Conservation (phyloP, 2,113 vertebrate species). For the Tetrao urogallus region DNA sequence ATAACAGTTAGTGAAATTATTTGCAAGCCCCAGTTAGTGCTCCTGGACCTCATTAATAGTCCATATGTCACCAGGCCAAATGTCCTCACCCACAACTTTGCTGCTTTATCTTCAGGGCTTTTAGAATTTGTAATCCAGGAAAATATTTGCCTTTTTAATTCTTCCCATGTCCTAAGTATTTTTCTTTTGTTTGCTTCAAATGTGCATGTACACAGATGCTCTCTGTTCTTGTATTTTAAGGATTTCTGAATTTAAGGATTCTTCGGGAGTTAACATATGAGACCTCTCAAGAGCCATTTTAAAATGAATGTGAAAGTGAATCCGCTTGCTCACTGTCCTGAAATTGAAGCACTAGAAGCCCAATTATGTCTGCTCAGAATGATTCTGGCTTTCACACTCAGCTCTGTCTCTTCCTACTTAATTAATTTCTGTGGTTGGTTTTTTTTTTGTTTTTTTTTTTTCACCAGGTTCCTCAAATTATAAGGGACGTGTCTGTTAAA, state of each 20-base stretch:
- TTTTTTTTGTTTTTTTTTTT: accelerated
- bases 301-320: background rate
- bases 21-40: constrained; percentile 8
- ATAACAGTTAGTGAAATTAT: constrained; percentile 42
- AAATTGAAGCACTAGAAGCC: background rate
- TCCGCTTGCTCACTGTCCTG: accelerated
- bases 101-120: background rate
- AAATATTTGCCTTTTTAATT: background rate
- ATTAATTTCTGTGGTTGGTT: background rate
- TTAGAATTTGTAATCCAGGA: background rate
- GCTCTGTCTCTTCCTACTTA: background rate
- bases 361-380: accelerated
- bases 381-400: accelerated
- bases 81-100: background rate
- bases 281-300: background rate
- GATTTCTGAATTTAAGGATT: background rate
- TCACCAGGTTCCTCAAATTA: accelerated
- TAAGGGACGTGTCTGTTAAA: background rate
- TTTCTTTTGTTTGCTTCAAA: background rate
- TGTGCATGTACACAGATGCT: background rate
- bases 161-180: background rate
- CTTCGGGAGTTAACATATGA: background rate
- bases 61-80: constrained; percentile 28
- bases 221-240: background rate
- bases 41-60: constrained; percentile 33